Conservation (phyloP, 2,113 vertebrate genomes). For the Drymodes brunneopygia region DNA sequence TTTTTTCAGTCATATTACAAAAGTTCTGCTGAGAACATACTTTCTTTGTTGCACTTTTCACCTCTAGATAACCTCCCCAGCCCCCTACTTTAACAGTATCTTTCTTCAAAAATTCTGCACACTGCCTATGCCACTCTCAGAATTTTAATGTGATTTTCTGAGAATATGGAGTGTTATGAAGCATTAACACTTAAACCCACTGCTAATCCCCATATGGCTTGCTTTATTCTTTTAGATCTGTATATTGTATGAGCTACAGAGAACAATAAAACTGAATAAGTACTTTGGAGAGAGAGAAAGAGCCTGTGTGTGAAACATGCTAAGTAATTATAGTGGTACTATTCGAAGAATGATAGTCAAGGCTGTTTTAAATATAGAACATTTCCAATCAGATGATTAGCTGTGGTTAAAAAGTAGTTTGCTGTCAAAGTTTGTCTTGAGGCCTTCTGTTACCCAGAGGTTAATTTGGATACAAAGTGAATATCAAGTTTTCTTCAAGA, state of each 20-base stretch:
- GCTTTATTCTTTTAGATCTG: slow-evolving; percentile 55
- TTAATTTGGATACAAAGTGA: background rate
- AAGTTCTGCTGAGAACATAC: background rate
- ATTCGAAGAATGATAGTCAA: background rate
- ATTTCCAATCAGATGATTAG: background rate
- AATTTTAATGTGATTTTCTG: slow-evolving; percentile 67
- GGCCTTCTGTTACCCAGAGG: background rate
- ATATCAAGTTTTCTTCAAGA: background rate
- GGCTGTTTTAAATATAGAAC: background rate
- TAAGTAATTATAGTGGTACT: background rate
- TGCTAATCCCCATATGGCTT: slow-evolving; percentile 55
- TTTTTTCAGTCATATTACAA: background rate
- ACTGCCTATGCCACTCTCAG: background rate
- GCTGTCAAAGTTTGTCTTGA: background rate
- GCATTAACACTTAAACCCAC: slow-evolving; percentile 65
- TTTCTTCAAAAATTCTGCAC: slow-evolving; percentile 33
- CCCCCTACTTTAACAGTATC: background rate
- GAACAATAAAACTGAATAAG: slow-evolving; percentile 45
- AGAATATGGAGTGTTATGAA: slow-evolving; percentile 46
- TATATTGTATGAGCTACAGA: slow-evolving; percentile 17
- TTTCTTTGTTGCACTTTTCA: slow-evolving; percentile 43
- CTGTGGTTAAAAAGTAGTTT: background rate
- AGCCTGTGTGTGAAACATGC: background rate
- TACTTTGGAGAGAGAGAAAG: background rate
- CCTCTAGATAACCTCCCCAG: slow-evolving; percentile 10